Base-by-base conservation (phyloP, 1,140 invertebrate species). In the Hylyphantes graminicola region DNA sequence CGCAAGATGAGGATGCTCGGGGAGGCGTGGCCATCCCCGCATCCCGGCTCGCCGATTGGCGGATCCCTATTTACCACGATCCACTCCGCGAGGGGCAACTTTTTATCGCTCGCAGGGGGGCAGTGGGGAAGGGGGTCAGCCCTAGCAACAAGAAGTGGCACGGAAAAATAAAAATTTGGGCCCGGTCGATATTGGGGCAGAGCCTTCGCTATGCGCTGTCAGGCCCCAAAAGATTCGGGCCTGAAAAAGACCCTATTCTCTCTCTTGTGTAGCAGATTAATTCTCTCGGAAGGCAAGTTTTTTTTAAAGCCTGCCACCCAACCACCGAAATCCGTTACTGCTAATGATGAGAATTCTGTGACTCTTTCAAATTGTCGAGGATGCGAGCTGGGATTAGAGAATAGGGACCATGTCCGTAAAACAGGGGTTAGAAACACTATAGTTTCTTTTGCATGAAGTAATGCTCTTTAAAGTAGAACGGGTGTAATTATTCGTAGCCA, bases 131-230 rank as follows among this genome's bases (percentile, higher is more conserved):
- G 59, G 11, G 11, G 63, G 17, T 53, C 77, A 80, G 17, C 77
- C 77, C 50, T 80, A 80, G 77, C 77, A 80, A 80, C 77, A 70
- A 80, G 77, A 80, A 78, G 63, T 78, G 76, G 51, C 50, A 19
- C 57, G 59, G 50, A 61, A 63, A 78, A 67, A 67, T 65, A 78
- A 76, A 80, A 78, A 19, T 57, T 59, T 51, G 70, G 70, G 68
- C 8, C 63, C 53, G 77, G 64, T 80, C 77, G 77, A 80, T 80
- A 80, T 54, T 53, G 50, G 65, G 65, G 74, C 74, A 70, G 68
- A 51, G 54, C 51, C 68, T 70, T 17, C 50, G 68, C 74, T 35
- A n/a, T 57, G 74, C 64, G 50, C 74, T 63, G 57, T 48, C 19
- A 15, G 59, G 9, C 21, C 48, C 5, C 55, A 51, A 48, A 12